A percentile compares a stretch with the other conserved stretches of the same genome.
These are phyloP conservation scores for Cyanistes caeruleus DNA, from an alignment of 2,113 vertebrate genomes.

Conservation along the genomic window DNA sequence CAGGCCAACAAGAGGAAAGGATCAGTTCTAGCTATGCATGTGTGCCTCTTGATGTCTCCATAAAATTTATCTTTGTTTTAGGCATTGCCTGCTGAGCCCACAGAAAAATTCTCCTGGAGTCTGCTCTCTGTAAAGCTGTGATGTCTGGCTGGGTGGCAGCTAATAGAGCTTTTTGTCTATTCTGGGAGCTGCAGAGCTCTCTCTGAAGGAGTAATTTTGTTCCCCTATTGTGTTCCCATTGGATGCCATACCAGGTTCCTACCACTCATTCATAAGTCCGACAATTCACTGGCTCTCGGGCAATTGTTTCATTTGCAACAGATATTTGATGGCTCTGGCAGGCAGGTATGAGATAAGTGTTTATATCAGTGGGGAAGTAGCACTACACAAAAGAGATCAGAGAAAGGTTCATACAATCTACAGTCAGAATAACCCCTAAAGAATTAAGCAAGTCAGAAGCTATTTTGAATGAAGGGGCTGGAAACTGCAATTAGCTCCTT, in stretches of 20 bases:
- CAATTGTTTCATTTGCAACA: neutral
- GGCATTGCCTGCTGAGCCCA: neutral
- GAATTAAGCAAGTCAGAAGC: neutral
- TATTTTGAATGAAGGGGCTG: neutral
- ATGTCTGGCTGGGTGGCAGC: neutral
- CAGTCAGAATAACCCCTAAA: neutral
- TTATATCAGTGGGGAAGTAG: neutral
- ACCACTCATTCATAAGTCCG: neutral
- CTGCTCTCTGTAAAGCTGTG: neutral
- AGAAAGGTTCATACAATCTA: neutral
- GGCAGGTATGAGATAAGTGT: neutral
- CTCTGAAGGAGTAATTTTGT: constrained; percentile 6
- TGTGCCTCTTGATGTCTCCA: neutral
- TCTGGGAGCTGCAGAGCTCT: neutral
- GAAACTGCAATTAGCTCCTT: neutral
- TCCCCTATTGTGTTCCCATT: neutral
- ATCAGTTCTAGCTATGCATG: neutral
- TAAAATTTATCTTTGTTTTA: neutral
- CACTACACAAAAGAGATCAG: neutral
- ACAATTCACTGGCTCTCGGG: neutral
- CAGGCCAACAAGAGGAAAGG: neutral
- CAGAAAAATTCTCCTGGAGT: neutral
- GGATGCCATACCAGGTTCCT: neutral
- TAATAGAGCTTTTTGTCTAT: neutral
- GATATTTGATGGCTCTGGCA: neutral